Percentiles rank a stretch among this genome's conserved stretches.
These are phyloP conservation scores for Leptonema lineaticorne DNA, from an alignment of 1,140 invertebrate species.

Conservation along the genomic window DNA sequence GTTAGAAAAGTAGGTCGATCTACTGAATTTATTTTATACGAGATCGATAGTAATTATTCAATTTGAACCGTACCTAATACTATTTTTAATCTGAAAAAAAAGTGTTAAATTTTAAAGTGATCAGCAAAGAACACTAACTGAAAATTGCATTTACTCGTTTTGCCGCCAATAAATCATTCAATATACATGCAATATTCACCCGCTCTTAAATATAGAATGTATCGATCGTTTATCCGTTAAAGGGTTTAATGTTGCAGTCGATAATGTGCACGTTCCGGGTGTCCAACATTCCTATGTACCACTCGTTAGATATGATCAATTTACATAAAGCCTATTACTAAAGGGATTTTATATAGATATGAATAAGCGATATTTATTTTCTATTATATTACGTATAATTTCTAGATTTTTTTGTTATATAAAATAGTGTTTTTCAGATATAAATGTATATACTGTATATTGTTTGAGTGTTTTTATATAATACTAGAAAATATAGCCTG, in stretches of 20 bases:
- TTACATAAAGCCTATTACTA: background rate
- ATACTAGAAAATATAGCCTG: no score
- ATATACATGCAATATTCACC: constrained; percentile 2
- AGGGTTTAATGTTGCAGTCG: constrained; percentile 30
- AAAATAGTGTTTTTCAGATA: no score
- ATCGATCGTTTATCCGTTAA: constrained; percentile 36
- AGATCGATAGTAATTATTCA: background rate
- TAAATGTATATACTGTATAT: no score
- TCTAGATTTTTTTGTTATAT: no score
- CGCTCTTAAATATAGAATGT: constrained; percentile 34
- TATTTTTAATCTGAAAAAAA: background rate
- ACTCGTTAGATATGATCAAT: background rate
- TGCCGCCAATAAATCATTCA: constrained; percentile 14
- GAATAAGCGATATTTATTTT: no score
- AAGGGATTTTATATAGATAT: no score
- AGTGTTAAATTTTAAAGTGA: background rate
- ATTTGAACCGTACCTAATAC: background rate
- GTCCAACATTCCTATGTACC: background rate
- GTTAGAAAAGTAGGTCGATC: no score
- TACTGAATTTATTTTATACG: no score
- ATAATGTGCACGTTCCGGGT: constrained; percentile 15
- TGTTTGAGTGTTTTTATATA: no score
- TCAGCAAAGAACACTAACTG: background rate
- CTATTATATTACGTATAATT: no score
- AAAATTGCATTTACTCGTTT: background rate